These are phyloP conservation scores for Diprion similis DNA, from an alignment of 1,140 invertebrate genomes.

Conservation along the genomic window DNA sequence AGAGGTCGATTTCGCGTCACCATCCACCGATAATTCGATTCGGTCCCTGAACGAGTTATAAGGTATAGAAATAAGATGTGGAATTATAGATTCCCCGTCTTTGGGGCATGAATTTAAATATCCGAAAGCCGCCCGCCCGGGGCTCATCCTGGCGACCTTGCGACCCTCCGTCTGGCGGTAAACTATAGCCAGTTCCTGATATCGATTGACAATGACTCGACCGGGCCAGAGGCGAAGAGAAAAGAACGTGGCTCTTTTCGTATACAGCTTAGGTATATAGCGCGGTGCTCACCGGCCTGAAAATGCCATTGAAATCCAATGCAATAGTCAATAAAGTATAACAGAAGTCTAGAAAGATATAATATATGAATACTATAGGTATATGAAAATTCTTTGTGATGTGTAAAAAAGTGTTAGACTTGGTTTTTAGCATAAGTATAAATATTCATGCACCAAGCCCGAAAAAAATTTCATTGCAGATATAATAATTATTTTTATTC, in stretches of 20 bases:
- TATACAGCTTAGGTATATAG: neutral
- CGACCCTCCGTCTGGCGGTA: neutral
- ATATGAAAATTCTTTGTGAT: too few species aligned
- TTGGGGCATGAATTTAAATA: neutral
- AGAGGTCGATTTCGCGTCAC: too few species aligned
- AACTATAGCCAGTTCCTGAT: slow-evolving; percentile 5
- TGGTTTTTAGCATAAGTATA: too few species aligned
- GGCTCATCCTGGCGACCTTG: neutral
- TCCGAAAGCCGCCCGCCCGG: neutral
- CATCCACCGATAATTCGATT: too few species aligned
- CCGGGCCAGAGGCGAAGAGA: neutral
- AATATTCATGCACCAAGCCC: too few species aligned
- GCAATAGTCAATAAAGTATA: neutral
- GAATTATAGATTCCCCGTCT: neutral
- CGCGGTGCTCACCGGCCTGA: neutral
- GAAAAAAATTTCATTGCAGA: too few species aligned
- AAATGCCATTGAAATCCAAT: neutral
- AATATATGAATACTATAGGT: too few species aligned
- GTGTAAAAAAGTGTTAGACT: too few species aligned
- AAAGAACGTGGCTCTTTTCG: neutral
- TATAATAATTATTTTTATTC: too few species aligned
- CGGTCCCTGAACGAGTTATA: neutral
- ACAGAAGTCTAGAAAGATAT: too few species aligned
- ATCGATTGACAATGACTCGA: neutral
- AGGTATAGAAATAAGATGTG: neutral